These are phyloP conservation scores for Lepidonotus clava DNA, from an alignment of 2,888 invertebrate species.

Conservation along the genomic window DNA sequence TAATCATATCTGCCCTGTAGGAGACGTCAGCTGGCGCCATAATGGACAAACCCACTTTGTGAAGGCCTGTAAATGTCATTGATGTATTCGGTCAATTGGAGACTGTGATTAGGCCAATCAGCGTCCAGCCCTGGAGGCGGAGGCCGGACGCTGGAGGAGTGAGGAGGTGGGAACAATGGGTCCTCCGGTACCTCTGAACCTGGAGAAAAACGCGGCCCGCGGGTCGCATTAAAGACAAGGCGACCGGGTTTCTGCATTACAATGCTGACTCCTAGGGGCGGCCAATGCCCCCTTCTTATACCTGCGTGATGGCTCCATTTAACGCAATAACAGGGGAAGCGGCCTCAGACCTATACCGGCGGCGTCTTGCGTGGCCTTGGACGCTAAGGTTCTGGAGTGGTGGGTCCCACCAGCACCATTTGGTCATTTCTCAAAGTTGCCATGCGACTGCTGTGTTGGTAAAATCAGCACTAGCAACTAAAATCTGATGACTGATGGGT, in stretches of 20 bases:
- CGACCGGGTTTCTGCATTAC: neutral
- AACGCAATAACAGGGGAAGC: too few species aligned
- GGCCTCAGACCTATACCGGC: too few species aligned
- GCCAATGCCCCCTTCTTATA: too few species aligned
- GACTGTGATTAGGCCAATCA: conserved; percentile 29
- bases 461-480: too few species aligned
- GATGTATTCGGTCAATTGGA: conserved; percentile 10
- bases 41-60: neutral
- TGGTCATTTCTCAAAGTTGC: too few species aligned
- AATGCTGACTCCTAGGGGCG: too few species aligned
- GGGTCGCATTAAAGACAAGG: neutral
- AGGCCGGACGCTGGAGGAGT: neutral
- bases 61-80: neutral
- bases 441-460: too few species aligned
- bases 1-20: neutral
- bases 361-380: too few species aligned
- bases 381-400: too few species aligned
- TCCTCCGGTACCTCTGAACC: neutral
- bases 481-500: too few species aligned
- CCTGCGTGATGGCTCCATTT: too few species aligned
- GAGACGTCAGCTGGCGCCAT: neutral
- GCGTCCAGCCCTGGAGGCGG: neutral
- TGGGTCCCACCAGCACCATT: too few species aligned
- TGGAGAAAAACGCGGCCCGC: neutral
- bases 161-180: neutral